These are phyloP conservation scores for Vicugna pacos DNA, from an alignment of 2,113 vertebrate species.

Conservation along the genomic window DNA sequence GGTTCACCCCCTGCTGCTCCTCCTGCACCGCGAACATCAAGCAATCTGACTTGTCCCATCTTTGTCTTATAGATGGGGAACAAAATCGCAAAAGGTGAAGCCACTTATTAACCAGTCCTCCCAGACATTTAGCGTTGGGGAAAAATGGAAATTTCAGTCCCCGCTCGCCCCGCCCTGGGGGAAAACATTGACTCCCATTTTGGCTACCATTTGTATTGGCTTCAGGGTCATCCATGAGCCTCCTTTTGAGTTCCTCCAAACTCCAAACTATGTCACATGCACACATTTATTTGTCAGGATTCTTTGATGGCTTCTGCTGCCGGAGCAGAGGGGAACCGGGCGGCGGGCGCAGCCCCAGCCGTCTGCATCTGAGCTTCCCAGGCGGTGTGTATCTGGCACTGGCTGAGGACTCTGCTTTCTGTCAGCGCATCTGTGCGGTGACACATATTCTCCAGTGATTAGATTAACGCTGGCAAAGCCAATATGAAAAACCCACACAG, in stretches of 20 bases:
- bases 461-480: constrained; percentile 92
- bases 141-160: constrained; percentile 12
- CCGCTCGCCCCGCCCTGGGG: neutral
- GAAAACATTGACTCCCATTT: neutral
- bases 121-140: neutral
- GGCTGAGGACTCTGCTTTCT: constrained; percentile 88
- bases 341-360: neutral
- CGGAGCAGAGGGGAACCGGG: neutral
- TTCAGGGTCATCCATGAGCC: neutral
- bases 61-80: constrained; percentile 41
- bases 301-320: neutral
- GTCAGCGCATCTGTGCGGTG: constrained; percentile 89
- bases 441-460: constrained; percentile 92
- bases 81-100: constrained; percentile 58
- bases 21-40: constrained; percentile 44
- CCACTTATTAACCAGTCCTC: neutral
- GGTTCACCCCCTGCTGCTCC: constrained; percentile 49
- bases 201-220: neutral
- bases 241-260: neutral
- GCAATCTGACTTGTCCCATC: constrained; percentile 55
- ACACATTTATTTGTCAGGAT: neutral
- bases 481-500: constrained; percentile 93
- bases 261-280: neutral
- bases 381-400: constrained; percentile 79
- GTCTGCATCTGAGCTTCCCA: constrained; percentile 58